Percentiles rank a stretch among this genome's conserved stretches.
Evolutionary conservation across 2,797 vertebrate species (phyloP).

Genomic region (Mastacembelus armatus): DNA sequence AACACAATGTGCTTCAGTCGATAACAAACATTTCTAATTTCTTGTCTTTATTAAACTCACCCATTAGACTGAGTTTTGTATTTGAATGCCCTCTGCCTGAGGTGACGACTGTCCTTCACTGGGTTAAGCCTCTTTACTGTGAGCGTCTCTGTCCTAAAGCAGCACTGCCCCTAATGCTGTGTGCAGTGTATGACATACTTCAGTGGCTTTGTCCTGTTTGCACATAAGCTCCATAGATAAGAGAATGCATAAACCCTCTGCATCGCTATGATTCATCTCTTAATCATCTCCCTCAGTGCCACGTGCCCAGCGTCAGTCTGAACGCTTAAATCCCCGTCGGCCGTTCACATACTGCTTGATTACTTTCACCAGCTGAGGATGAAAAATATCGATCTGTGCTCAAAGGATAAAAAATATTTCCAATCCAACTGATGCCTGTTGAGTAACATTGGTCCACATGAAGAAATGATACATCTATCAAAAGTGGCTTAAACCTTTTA

Average conservation of each 20-base stretch:
- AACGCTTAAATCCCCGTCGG: conserved; percentile 18
- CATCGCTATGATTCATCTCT: conserved; percentile 51
- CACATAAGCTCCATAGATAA: conserved; percentile 66
- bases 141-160: conserved; percentile 31
- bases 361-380: conserved; percentile 14
- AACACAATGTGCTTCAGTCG: too few species aligned
- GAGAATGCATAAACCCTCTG: conserved; percentile 69
- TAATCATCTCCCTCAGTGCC: conserved; percentile 48
- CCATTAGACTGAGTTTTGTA: too few species aligned
- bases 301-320: conserved; percentile 8
- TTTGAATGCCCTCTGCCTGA: conserved; percentile 15
- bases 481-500: background rate
- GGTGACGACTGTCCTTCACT: conserved; percentile 66
- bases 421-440: background rate
- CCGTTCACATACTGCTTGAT: background rate
- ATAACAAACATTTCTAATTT: too few species aligned
- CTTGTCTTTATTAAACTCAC: too few species aligned
- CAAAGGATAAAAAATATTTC: background rate
- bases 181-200: conserved; percentile 54
- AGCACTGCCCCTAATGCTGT: conserved; percentile 17
- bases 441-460: background rate
- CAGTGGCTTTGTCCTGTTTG: conserved; percentile 69
- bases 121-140: conserved; percentile 71
- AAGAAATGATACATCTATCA: background rate
- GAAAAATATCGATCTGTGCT: background rate